A percentile compares a stretch with the other conserved stretches of the same genome.
phyloP scores from a whole-genome alignment of 2,888 invertebrate species.

The Pegoplata infirma region DNA sequence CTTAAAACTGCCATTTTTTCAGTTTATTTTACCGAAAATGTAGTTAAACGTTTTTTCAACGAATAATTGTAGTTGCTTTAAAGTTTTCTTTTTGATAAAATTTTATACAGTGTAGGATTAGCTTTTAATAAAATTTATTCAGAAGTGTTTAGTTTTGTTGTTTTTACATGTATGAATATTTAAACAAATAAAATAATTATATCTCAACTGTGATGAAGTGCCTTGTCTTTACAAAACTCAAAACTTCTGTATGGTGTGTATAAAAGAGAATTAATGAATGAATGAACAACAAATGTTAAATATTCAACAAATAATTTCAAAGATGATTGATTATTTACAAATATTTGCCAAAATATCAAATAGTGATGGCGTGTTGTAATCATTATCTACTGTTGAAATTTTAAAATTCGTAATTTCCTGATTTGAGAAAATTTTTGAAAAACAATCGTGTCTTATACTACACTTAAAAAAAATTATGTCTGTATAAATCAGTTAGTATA shows the following conservation, averaged over 20 bases:
- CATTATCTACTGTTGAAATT: neutral
- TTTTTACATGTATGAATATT: no score
- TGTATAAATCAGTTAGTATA: no score
- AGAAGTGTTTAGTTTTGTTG: neutral
- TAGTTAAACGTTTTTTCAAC: no score
- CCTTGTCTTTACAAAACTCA: no score
- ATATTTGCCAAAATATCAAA: conserved; percentile 19
- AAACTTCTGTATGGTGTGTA: no score
- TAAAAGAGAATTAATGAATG: neutral
- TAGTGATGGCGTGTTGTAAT: neutral
- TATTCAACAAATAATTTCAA: conserved; percentile 8
- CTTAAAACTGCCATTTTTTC: no score
- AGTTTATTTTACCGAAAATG: no score
- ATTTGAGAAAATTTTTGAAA: neutral
- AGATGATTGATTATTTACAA: conserved; percentile 27
- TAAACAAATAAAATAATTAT: neutral
- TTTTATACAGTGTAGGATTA: no score
- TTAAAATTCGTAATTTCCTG: neutral
- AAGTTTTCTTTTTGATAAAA: no score
- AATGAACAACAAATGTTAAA: neutral
- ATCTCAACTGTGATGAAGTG: neutral
- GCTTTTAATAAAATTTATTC: no score
- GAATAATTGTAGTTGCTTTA: no score
- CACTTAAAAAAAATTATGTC: no score
- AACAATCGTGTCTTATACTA: neutral